Conservation (phyloP, 2,888 invertebrate species). For the Scaptomyza tumidula region DNA sequence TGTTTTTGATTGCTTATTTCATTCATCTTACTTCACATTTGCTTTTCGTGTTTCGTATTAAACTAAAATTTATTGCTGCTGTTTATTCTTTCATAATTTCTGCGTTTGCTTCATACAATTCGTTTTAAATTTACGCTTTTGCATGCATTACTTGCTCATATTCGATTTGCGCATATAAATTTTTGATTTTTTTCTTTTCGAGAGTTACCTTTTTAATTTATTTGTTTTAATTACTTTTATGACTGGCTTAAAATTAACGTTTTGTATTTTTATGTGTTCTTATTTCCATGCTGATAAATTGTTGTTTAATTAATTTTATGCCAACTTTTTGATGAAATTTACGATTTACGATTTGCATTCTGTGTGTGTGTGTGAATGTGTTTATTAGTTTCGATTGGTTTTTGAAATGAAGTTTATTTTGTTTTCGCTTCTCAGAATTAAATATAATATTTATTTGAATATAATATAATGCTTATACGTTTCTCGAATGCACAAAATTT, state of each 20-base stretch:
- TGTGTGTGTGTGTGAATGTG: constrained; percentile 35
- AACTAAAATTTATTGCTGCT: constrained; percentile 70
- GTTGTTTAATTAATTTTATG: constrained; percentile 64
- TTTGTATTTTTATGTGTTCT: constrained; percentile 62
- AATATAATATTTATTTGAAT: constrained; percentile 82
- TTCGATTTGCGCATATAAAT: constrained; percentile 58
- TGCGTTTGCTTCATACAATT: constrained; percentile 54
- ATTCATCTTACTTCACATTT: constrained; percentile 59
- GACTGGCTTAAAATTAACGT: constrained; percentile 77
- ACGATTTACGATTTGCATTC: too few relatives aligned
- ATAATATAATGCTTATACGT: constrained; percentile 81
- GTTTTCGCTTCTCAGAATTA: constrained; percentile 80
- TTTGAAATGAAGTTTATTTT: constrained; percentile 78
- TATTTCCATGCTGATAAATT: constrained; percentile 56
- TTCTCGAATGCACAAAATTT: constrained; percentile 82
- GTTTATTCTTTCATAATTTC: constrained; percentile 28
- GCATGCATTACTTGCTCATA: constrained; percentile 31
- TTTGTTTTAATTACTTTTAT: constrained; percentile 60
- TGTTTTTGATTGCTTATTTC: constrained; percentile 56
- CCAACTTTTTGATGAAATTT: constrained; percentile 60
- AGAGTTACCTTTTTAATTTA: constrained; percentile 60
- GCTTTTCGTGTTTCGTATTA: constrained; percentile 54
- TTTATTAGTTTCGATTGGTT: constrained; percentile 54
- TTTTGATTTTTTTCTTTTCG: constrained; percentile 36
- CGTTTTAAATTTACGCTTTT: constrained; percentile 42